Evolutionary conservation across 1,140 invertebrate genomes (phyloP), one percentile per base, ranked within the genome.

Genomic region (Batillaria attramentaria): DNA sequence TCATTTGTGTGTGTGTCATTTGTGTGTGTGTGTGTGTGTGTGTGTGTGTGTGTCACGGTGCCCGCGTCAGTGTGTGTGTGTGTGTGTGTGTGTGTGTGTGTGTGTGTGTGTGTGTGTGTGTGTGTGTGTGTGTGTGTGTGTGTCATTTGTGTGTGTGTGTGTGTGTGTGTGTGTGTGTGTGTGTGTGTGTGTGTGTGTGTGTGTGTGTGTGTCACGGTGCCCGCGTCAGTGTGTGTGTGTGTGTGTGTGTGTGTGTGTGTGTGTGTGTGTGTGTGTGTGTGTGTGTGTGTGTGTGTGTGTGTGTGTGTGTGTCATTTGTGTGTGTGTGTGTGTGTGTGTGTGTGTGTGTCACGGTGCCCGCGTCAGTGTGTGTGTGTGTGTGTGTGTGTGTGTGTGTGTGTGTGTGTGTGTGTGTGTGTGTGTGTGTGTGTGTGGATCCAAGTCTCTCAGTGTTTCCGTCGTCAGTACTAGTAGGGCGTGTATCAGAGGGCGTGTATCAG

Each of bases 201-300:
- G 57, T 60, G 20, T 60, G 57, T 60, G 20, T 2, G 57, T 24
- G 57, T 60, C 10, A 28, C 10, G n/a, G 10, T 60, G 46, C 24
- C 10, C 24, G 46, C 24, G 54, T 60, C 5, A 6, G 5, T 5
- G 54, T 60, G 54, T 20, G 54, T 60, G 54, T 20, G 54, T 60
- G 54, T 20, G 54, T 60, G 54, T 20, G 54, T 60, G 54, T 20
- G 54, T 60, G 54, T 20, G 54, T 60, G 54, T 20, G 54, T 60
- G 54, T 20, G 54, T 60, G 54, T 20, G 54, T 60, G 54, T 20
- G 54, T 60, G 54, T 20, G 54, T 60, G 54, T 60, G 57, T 60
- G 24, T 60, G 57, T 4, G 24, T 3, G 1, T 31, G 24, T 24
- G 3, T 3, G 24, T 24, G 57, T 6, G 57, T 4, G 57, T 31